phyloP scores from a whole-genome alignment of 2,797 vertebrate species.

The Typhlichthys eigenmanni region DNA sequence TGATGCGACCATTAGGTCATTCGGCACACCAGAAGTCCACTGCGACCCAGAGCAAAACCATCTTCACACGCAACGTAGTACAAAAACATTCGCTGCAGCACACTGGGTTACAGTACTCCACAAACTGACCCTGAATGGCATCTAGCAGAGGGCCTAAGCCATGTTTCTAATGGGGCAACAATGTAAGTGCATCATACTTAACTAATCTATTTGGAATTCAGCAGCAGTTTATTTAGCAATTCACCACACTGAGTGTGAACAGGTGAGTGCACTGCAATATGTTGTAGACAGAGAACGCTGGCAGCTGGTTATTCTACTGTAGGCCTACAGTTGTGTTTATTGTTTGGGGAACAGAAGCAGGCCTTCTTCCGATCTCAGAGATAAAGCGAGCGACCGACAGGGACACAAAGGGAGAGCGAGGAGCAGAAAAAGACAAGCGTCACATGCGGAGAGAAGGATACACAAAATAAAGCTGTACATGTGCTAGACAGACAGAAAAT shows the following conservation, averaged over 20 bases:
- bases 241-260: constrained; percentile 9
- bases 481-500: not conserved
- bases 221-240: constrained; percentile 7
- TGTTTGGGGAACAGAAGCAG: constrained; percentile 75
- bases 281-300: too few species aligned
- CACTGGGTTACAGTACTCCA: not conserved
- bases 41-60: constrained; percentile 11
- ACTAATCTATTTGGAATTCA: not conserved
- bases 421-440: constrained; percentile 6
- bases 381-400: constrained; percentile 31
- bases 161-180: constrained; percentile 2
- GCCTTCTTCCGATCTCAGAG: constrained; percentile 47
- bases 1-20: constrained; percentile 59
- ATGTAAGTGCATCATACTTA: not conserved
- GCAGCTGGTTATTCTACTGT: too few species aligned
- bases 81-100: constrained; percentile 21
- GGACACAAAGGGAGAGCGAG: constrained; percentile 29
- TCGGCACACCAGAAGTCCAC: constrained; percentile 34
- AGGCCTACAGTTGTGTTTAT: constrained; percentile 80
- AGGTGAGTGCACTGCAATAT: constrained; percentile 2
- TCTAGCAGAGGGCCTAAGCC: not conserved
- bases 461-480: not conserved
- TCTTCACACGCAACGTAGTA: constrained; percentile 18
- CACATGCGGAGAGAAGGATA: constrained; percentile 8
- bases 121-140: constrained; percentile 2